phyloP scores from a whole-genome alignment of 1,140 invertebrate genomes.

The Amphibalanus amphitrite region DNA sequence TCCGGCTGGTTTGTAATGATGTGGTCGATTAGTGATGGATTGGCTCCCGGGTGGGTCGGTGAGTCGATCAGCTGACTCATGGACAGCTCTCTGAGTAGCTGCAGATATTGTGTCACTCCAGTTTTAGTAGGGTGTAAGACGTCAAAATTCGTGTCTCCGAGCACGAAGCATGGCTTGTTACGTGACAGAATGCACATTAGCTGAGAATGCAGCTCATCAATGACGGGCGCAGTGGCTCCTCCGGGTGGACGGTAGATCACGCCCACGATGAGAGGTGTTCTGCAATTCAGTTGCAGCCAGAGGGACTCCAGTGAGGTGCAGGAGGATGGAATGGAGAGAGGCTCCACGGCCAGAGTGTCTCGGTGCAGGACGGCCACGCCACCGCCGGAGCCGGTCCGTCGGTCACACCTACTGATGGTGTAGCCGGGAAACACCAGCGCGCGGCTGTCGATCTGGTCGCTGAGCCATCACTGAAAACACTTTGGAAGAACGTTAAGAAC shows the following conservation, averaged over 20 bases:
- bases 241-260: neutral
- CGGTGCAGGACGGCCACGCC: neutral
- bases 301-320: neutral
- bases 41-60: neutral
- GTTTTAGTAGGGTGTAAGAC: too few relatives aligned
- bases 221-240: neutral
- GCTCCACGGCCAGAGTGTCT: neutral
- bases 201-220: neutral
- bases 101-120: too few relatives aligned
- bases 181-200: too few relatives aligned
- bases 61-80: neutral
- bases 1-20: neutral
- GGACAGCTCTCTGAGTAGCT: neutral
- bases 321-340: neutral
- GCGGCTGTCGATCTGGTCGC: neutral
- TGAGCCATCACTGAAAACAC: too few relatives aligned
- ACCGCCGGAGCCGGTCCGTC: neutral
- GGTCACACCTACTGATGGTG: neutral
- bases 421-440: neutral
- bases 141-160: too few relatives aligned
- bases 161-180: neutral
- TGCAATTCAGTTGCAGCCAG: neutral
- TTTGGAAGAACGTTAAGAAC: too few relatives aligned
- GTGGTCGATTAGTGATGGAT: neutral
- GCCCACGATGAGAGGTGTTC: neutral